These are phyloP conservation scores for Pachyuromys duprasi DNA, from an alignment of 2,797 vertebrate species.

Conservation along the genomic window DNA sequence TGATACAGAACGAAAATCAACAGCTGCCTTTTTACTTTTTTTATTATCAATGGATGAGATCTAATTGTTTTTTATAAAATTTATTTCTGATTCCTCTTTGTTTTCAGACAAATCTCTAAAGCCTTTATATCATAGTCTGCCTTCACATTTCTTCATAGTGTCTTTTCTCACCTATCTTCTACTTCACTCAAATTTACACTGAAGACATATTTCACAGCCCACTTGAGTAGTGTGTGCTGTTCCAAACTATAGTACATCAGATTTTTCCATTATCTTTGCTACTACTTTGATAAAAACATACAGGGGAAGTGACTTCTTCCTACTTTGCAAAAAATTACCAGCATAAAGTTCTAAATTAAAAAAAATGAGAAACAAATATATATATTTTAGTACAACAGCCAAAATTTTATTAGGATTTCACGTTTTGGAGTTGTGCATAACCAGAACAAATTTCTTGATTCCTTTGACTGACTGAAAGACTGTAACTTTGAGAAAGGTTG, in stretches of 20 bases:
- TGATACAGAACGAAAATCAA: conserved; percentile 20
- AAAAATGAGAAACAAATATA: background rate
- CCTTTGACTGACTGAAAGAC: conserved; percentile 15
- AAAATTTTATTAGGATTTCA: conserved; percentile 52
- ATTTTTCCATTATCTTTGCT: background rate
- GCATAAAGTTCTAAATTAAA: background rate
- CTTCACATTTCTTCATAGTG: background rate
- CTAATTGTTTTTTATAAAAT: conserved; percentile 15
- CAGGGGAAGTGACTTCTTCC: background rate
- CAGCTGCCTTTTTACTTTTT: conserved; percentile 25
- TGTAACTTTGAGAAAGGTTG: background rate
- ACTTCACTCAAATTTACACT: background rate
- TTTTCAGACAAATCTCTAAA: conserved; percentile 34
- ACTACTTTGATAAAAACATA: conserved; percentile 34
- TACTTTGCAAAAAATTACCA: background rate
- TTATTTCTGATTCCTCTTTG: conserved; percentile 1
- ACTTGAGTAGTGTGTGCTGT: background rate
- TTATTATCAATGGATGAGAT: background rate
- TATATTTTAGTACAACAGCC: conserved; percentile 23
- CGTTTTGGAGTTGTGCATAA: background rate
- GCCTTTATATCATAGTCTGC: background rate
- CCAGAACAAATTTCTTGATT: background rate
- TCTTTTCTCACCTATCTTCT: conserved; percentile 31
- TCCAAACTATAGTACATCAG: background rate
- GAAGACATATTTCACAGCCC: conserved; percentile 1